phyloP scores from a whole-genome alignment of 2,888 invertebrate genomes.

The Malthinus flaveolus region DNA sequence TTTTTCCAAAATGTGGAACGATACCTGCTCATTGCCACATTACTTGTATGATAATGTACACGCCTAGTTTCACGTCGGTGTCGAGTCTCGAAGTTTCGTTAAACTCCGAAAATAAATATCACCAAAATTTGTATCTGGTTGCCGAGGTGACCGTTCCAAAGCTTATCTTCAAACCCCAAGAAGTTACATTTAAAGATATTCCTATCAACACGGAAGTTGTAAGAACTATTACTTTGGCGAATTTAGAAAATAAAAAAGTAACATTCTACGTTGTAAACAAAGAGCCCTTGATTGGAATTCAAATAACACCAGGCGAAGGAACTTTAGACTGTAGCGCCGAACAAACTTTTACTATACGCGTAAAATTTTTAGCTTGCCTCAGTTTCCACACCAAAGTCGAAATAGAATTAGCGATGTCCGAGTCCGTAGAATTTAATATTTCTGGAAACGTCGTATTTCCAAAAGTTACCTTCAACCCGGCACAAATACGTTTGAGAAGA shows the following conservation, averaged over 20 bases:
- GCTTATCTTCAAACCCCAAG: conserved; percentile 23
- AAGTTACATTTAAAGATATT: conserved; percentile 43
- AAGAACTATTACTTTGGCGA: conserved; percentile 26
- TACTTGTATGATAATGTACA: conserved; percentile 53
- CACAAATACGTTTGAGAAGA: conserved; percentile 57
- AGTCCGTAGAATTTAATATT: conserved; percentile 54
- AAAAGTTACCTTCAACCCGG: conserved; percentile 56
- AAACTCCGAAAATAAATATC: conserved; percentile 45
- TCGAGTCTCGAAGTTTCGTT: conserved; percentile 44
- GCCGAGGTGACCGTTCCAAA: conserved; percentile 29
- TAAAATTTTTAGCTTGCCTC: conserved; percentile 21
- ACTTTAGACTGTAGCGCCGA: conserved; percentile 37
- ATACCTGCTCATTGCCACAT: conserved; percentile 59
- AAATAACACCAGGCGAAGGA: conserved; percentile 37
- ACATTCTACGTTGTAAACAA: conserved; percentile 34
- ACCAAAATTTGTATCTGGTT: conserved; percentile 28
- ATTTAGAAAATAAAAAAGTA: conserved; percentile 14
- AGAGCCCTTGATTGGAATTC: conserved; percentile 34
- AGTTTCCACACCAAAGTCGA: conserved; percentile 23
- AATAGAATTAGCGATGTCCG: conserved; percentile 46
- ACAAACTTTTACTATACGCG: conserved; percentile 36
- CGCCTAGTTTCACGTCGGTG: conserved; percentile 36
- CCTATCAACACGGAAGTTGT: conserved; percentile 48
- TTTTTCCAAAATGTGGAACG: conserved; percentile 59
- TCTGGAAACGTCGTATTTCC: conserved; percentile 60